Base-by-base conservation (phyloP, 2,888 invertebrate genomes). In the Gortyna flavago region DNA sequence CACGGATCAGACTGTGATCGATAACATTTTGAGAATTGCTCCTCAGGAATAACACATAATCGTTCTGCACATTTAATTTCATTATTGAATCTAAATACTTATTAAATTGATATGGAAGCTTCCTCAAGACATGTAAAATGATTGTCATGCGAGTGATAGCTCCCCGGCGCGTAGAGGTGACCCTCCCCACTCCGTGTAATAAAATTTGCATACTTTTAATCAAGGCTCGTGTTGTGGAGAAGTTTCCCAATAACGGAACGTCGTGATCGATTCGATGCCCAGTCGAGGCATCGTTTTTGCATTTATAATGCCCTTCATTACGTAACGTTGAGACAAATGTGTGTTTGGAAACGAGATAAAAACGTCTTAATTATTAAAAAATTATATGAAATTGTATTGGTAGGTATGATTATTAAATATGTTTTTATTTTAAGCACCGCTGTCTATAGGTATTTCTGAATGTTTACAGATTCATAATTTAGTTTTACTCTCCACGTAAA, bases 121-220 rank as follows among this genome's bases (percentile, higher is more conserved):
- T 72, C 57, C 67, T 72, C 73, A 84, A 84, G 87, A 89, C 85
- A 86, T 85, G 77, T 85, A 88, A 84, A 88, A 91, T 91, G 88
- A 90, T 89, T 88, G 90, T 90, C 89, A 89, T 90, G 89, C 89
- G 89, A 90, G 83, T 90, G 90, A 90, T 90, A 89, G 66, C 41
- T 44, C 75, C 62, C 75, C 61, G 41, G 51, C 62, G 54, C 62
- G 74, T 35, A 87, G 89, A 88, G 88, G 88, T 90, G 90, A 88
- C 85, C 93, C 90, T 89, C 92, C 93, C 95, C 91, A 92, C 92
- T 93, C 93, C 93, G 94, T 94, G 96, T 96, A 97, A 97, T 97
- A 97, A 97, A 96, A 97, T 97, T 97, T 97, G 97, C 97, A 97
- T 97, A 97, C 97, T 97, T 97, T 97, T 97, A 97, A 97, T 97